Base-by-base conservation (phyloP, 2,797 vertebrate species). In the Trachops cirrhosus region DNA sequence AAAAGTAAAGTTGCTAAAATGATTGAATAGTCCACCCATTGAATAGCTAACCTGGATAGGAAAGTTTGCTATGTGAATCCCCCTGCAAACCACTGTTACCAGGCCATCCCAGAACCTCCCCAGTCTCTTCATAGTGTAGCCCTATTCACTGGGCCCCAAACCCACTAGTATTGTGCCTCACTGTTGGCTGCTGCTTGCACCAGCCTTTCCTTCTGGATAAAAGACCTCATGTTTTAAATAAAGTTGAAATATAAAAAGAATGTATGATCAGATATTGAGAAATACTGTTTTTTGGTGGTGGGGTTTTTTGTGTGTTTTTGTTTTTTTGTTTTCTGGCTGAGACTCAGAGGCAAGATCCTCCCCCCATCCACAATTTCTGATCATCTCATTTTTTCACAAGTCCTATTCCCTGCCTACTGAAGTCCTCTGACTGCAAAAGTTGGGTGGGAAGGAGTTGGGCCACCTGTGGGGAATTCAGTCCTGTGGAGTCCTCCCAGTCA, bases 181-280 rank as follows among this genome's bases (percentile, higher is more conserved):
- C 34, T 87, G 52, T 86, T 14, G 67, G 9, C 73, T 70, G 89
- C 41, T 24, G 79, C 26, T 62, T 79, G 74, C 26, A 91, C 14
- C 39, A 79, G 44, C 21, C 24, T 26, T 95, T 57, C 85, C 77
- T 83, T 92, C 54, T 78, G 18, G 48, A 70, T 91, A 73, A 39
- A 78, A 78, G 92, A 85, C 52, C 50, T 70, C 26, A 68, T 89
- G 39, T 85, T 73, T 94, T 73, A 97, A 95, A 92, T 93, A 93
- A 96, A 97, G 52, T 73, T 79, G 41, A 93, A 95, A 85, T 91
- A 50, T 80, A 32, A 84, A 94, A 93, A 86, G 29, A 78, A 93
- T 84, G 64, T 79, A 62, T 62, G 6, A 70, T 74, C 79, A 93
- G 26, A 26, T 88, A 83, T 24, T 85, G 34, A 52, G 83, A 80